Percentiles rank a stretch among this genome's conserved stretches.
These are phyloP conservation scores for Acleris laterana DNA, from an alignment of 2,888 invertebrate species.

Conservation along the genomic window DNA sequence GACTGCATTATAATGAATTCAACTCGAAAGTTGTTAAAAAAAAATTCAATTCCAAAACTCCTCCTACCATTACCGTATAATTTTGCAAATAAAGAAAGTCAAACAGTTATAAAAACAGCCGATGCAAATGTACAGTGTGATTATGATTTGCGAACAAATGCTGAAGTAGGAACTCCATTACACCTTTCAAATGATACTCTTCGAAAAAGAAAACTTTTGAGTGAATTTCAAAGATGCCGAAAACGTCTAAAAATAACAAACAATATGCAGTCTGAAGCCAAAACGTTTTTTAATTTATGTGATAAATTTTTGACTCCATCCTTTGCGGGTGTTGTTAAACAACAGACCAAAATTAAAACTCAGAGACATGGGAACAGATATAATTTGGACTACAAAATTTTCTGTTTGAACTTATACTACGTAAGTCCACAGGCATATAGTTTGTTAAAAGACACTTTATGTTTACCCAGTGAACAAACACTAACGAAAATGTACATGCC, in stretches of 20 bases:
- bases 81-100: slow-evolving; percentile 33
- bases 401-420: slow-evolving; percentile 36
- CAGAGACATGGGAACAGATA: slow-evolving; percentile 22
- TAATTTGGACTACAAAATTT: slow-evolving; percentile 22
- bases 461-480: slow-evolving; percentile 15
- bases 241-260: neutral
- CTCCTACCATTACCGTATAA: slow-evolving; percentile 30
- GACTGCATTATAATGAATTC: slow-evolving; percentile 31
- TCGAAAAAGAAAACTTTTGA: slow-evolving; percentile 40
- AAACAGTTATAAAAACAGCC: slow-evolving; percentile 33
- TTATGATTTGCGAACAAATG: slow-evolving; percentile 11
- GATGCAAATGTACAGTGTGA: slow-evolving; percentile 36
- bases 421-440: slow-evolving; percentile 34
- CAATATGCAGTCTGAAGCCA: neutral
- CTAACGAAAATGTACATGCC: slow-evolving; percentile 2
- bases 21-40: slow-evolving; percentile 38
- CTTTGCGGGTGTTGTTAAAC: slow-evolving; percentile 23
- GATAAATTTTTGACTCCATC: slow-evolving; percentile 1
- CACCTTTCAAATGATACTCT: slow-evolving; percentile 27
- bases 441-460: slow-evolving; percentile 27
- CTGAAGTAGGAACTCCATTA: slow-evolving; percentile 24
- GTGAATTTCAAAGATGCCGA: slow-evolving; percentile 11
- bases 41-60: slow-evolving; percentile 37
- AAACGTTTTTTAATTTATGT: neutral
- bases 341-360: slow-evolving; percentile 23